These are phyloP conservation scores for Dione vanillae DNA, from an alignment of 2,888 invertebrate species.

Conservation along the genomic window DNA sequence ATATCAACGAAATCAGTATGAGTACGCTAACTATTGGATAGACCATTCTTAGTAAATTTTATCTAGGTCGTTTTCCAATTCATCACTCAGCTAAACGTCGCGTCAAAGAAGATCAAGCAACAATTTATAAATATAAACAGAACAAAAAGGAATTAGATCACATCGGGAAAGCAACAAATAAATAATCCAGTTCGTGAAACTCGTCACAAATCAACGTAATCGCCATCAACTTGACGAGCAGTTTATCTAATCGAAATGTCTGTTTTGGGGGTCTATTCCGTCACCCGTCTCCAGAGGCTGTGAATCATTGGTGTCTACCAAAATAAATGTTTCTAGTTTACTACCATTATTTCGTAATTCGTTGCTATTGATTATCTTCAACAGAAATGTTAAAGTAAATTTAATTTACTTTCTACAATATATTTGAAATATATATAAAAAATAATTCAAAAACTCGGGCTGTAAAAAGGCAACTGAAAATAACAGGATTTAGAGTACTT, in stretches of 20 bases:
- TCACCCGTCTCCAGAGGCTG: slow-evolving; percentile 38
- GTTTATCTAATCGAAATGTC: slow-evolving; percentile 41
- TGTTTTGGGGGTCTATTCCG: slow-evolving; percentile 40
- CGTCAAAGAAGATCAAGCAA: neutral
- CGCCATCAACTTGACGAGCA: slow-evolving; percentile 33
- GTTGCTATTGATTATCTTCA: neutral
- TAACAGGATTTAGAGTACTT: too few species aligned
- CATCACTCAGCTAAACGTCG: neutral
- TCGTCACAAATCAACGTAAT: slow-evolving; percentile 27
- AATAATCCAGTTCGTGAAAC: slow-evolving; percentile 24
- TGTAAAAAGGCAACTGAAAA: too few species aligned
- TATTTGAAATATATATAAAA: too few species aligned
- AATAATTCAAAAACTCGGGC: too few species aligned
- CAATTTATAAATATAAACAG: neutral
- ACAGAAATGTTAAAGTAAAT: neutral
- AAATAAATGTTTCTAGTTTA: slow-evolving; percentile 25
- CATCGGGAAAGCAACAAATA: slow-evolving; percentile 17
- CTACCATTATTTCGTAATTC: slow-evolving; percentile 1
- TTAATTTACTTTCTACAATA: too few species aligned
- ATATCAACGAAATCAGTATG: neutral
- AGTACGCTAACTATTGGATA: neutral
- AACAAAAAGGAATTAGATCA: slow-evolving; percentile 23
- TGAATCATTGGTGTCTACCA: slow-evolving; percentile 27
- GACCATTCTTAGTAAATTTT: neutral
- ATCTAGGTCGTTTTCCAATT: neutral